Evolutionary conservation across 2,888 invertebrate genomes (phyloP).

Genomic region (Leptura quadrifasciata): DNA sequence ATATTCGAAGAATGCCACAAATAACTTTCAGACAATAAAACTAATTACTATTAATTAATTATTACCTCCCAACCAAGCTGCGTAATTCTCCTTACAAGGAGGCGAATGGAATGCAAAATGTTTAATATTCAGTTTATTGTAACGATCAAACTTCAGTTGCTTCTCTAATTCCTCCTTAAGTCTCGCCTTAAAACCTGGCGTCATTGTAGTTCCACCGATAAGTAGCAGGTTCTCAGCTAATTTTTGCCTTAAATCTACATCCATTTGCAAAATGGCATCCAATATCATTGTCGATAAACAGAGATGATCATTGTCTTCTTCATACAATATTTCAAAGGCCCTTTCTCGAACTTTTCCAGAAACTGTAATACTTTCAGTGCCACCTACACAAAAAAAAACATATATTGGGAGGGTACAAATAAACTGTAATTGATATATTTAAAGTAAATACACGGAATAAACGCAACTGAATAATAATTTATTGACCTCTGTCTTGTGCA

Average conservation of each 20-base stretch:
- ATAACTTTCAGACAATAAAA: no score
- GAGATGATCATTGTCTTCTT: conserved; percentile 87
- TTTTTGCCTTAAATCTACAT: conserved; percentile 86
- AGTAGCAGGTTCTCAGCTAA: conserved; percentile 90
- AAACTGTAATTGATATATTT: background rate
- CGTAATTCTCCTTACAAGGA: conserved; percentile 88
- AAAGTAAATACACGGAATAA: no score
- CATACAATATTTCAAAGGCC: conserved; percentile 90
- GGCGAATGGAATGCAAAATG: conserved; percentile 88
- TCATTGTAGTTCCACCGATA: conserved; percentile 90
- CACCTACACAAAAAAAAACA: conserved; percentile 67
- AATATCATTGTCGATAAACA: conserved; percentile 90
- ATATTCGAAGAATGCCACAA: no score
- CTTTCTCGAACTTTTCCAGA: conserved; percentile 86
- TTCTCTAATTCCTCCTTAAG: conserved; percentile 85
- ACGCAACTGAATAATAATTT: no score
- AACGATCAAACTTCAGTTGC: conserved; percentile 80
- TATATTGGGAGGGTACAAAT: conserved; percentile 2
- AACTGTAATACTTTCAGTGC: conserved; percentile 79
- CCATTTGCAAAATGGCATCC: conserved; percentile 87
- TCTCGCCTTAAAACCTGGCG: conserved; percentile 88
- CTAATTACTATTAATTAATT: no score
- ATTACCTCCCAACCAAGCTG: conserved; percentile 90
- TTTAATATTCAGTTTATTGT: conserved; percentile 78
- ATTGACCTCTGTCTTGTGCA: no score